phyloP scores from a whole-genome alignment of 1,140 invertebrate genomes.

The roundworm (Caenorhabditis elegans) region WBcel235 BX284606.5:7633001-7633500 shows the following conservation, averaged over 20 bases:
- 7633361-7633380: background rate
- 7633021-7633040: background rate
- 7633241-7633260: constrained; percentile 30
- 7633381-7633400: background rate
- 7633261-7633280: constrained; percentile 39
- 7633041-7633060: background rate
- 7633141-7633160: constrained; percentile 22
- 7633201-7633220: background rate
- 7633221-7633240: constrained; percentile 31
- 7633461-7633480: background rate
- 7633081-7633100: constrained; percentile 23
- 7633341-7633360: constrained; percentile 45
- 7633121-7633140: constrained; percentile 37
- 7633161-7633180: constrained; percentile 36
- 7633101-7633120: constrained; percentile 37
- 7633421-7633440: background rate
- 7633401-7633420: background rate
- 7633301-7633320: constrained; percentile 37
- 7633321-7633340: constrained; percentile 36
- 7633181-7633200: background rate
- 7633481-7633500: no score
- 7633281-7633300: constrained; percentile 39
- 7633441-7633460: background rate
- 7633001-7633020: constrained; percentile 33
- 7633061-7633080: constrained; percentile 8